phyloP scores from a whole-genome alignment of 2,888 invertebrate species.

The Orchesellides sinensis region DNA sequence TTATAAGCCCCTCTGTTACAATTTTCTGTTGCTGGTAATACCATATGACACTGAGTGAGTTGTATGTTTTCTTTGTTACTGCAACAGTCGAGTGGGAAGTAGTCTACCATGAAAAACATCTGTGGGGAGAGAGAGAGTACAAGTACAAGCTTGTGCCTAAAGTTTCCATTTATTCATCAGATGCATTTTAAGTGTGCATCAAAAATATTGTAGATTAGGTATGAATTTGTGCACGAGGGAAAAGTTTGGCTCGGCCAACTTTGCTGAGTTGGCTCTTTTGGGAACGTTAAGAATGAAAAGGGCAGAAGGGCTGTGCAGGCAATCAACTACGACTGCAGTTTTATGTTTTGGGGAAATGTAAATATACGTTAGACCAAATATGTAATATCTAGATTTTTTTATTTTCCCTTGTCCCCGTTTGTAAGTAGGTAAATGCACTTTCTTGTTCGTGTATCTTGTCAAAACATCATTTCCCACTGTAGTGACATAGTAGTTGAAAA shows the following conservation, averaged over 20 bases:
- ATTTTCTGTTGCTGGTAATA: constrained; percentile 11
- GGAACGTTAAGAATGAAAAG: constrained; percentile 16
- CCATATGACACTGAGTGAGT: constrained; percentile 22
- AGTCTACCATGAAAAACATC: constrained; percentile 54
- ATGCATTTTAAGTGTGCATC: constrained; percentile 38
- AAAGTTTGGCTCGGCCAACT: not conserved
- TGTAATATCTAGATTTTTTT: not conserved
- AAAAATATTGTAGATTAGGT: constrained; percentile 28
- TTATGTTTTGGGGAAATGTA: not conserved
- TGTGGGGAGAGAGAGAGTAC: constrained; percentile 28
- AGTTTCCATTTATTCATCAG: constrained; percentile 28
- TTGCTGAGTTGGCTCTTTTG: too few species aligned
- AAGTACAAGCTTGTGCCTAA: constrained; percentile 25
- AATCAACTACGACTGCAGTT: not conserved
- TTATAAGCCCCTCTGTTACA: constrained; percentile 31
- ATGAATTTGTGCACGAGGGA: constrained; percentile 31
- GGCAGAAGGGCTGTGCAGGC: not conserved
- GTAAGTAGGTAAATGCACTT: not conserved
- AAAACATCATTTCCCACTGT: too few species aligned
- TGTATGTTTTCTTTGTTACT: constrained; percentile 20
- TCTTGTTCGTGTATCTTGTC: too few species aligned
- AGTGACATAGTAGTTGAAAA: not conserved
- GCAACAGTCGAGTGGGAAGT: constrained; percentile 18
- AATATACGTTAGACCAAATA: not conserved
- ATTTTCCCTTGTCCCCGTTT: not conserved